These are phyloP conservation scores for Hirtodrosophila alboralis DNA, from an alignment of 2,888 invertebrate genomes.

Conservation along the genomic window DNA sequence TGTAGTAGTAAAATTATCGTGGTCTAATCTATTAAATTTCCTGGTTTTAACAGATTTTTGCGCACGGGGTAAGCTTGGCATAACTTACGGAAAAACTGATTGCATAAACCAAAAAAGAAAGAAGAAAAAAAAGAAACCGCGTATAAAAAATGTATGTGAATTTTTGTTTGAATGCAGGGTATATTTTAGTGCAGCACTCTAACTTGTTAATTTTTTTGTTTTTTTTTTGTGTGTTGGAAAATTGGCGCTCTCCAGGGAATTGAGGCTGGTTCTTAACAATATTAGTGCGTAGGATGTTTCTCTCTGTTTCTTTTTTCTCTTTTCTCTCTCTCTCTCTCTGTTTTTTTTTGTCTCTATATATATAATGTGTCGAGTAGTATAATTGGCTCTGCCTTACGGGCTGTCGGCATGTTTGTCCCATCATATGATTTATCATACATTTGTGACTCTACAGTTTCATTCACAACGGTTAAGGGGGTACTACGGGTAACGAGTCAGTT, in stretches of 20 bases:
- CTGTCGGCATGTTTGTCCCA: conserved; percentile 81
- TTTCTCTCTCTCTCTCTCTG: background rate
- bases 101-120: too few relatives aligned
- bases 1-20: too few relatives aligned
- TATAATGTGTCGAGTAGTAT: conserved; percentile 42
- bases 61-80: too few relatives aligned
- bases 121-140: too few relatives aligned
- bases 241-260: conserved; percentile 66
- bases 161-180: too few relatives aligned
- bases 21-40: too few relatives aligned
- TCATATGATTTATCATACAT: conserved; percentile 81
- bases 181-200: too few relatives aligned
- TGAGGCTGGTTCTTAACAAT: conserved; percentile 36
- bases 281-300: conserved; percentile 62
- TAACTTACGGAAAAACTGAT: too few relatives aligned
- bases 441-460: conserved; percentile 80
- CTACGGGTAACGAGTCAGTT: conserved; percentile 15
- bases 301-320: too few relatives aligned
- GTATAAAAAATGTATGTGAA: too few relatives aligned
- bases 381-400: conserved; percentile 61
- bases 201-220: background rate
- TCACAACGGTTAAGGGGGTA: conserved; percentile 16
- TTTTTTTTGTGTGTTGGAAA: conserved; percentile 37
- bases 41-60: too few relatives aligned
- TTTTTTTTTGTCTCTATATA: conserved; percentile 4